These are phyloP conservation scores for Python bivittatus DNA, from an alignment of 2,113 vertebrate genomes.

Conservation along the genomic window DNA sequence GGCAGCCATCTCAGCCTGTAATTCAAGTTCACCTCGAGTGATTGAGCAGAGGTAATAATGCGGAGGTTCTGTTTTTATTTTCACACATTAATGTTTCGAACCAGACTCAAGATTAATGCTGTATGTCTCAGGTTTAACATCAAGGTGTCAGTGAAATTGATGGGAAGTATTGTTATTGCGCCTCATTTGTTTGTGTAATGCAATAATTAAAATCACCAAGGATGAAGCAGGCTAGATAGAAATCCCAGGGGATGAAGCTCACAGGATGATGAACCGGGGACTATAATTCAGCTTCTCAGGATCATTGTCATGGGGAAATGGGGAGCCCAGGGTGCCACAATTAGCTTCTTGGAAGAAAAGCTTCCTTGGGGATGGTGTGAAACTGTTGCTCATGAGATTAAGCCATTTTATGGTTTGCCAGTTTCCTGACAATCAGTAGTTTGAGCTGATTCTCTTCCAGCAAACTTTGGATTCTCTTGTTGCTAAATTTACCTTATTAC, in stretches of 20 bases:
- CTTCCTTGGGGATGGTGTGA: not conserved
- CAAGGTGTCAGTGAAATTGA: not conserved
- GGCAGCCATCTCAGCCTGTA: not conserved
- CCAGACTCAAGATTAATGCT: not conserved
- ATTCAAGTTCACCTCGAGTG: not conserved
- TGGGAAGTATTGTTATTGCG: not conserved
- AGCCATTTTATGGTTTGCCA: not conserved
- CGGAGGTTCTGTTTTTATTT: not conserved
- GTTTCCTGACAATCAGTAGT: not conserved
- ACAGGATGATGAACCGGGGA: not conserved
- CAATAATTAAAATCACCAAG: not conserved
- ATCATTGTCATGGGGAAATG: not conserved
- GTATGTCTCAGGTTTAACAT: not conserved
- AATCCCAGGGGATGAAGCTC: not conserved
- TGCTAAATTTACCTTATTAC: not conserved
- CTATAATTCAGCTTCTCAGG: not conserved
- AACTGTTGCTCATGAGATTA: not conserved
- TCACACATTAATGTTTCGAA: not conserved
- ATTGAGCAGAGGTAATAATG: slow-evolving; percentile 11
- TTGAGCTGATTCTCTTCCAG: not conserved
- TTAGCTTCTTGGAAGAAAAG: not conserved
- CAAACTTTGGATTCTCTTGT: not conserved
- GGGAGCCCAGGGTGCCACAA: not conserved
- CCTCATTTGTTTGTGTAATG: slow-evolving; percentile 4
- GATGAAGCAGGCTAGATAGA: not conserved